Evolutionary conservation across 2,888 invertebrate species (phyloP), one percentile per base, ranked within the genome.

Genomic region (Agrilus cyanescens): DNA sequence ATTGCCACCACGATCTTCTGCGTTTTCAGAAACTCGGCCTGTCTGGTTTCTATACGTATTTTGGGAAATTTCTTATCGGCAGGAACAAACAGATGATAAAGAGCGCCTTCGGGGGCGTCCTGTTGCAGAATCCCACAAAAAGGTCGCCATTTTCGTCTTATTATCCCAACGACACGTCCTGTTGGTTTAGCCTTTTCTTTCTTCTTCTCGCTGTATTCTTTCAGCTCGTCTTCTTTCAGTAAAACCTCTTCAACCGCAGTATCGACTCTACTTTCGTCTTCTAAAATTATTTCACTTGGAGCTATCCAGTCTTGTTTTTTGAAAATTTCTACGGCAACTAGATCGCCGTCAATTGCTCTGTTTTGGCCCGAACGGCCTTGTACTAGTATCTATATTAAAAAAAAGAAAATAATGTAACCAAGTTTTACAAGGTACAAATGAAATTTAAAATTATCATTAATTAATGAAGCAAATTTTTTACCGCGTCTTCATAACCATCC

Each of bases 51-150:
- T 40, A 98, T 91, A 25, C 95, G 76, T 34, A 98, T 86, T 63
- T 91, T 86, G 0, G 98, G 97, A 45, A 97, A 87, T 52, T 87
- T 82, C 46, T 84, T 79, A 61, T 98, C 96, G 0, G 96, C 90
- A 15, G 98, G 95, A 2, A 93, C 78, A 68, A 98, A 97, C 3
- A 97, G 69, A 61, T 96, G 95, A 15, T 85, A 74, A 0, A 74
- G 72, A 33, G 43, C 13, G 0, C 78, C 75, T 34, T 78, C 75
- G 65, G 51, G 43, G 18, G 44, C 73, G 58, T 82, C 86, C 1
- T 82, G 79, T 63, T 89, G 80, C 42, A 98, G 67, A 53, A 97
- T 91, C 12, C 98, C 98, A 68, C 97, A 98, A 66, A 96, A 97
- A 61, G 95, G 96, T 32, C 95, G 73, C 95, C 97, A 96, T 62